These are phyloP conservation scores for Kryphioiulus occultus DNA, from an alignment of 2,888 invertebrate genomes.

Conservation along the genomic window DNA sequence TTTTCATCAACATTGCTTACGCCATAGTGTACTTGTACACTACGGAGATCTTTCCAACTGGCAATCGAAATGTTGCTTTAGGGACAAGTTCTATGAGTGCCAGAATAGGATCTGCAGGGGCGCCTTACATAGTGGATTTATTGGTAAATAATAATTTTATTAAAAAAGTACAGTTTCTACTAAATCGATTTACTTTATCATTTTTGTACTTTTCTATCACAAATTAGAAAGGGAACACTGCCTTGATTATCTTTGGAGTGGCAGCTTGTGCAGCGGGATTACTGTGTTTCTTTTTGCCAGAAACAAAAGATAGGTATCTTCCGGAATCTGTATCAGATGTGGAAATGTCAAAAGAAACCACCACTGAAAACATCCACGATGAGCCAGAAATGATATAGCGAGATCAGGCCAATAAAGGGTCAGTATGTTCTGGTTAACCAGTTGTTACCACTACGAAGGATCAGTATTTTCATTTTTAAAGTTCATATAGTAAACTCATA, in stretches of 20 bases:
- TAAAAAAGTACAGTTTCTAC: neutral
- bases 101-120: conserved; percentile 44
- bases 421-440: neutral
- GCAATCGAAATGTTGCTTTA: conserved; percentile 48
- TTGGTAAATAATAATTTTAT: conserved; percentile 37
- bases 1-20: conserved; percentile 49
- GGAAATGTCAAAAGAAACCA: conserved; percentile 43
- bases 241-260: conserved; percentile 48
- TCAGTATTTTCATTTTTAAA: neutral
- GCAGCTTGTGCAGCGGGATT: conserved; percentile 42
- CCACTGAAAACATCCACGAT: neutral
- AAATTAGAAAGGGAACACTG: conserved; percentile 43
- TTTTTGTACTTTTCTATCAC: neutral
- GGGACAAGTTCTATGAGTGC: conserved; percentile 52
- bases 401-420: neutral
- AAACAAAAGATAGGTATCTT: conserved; percentile 48
- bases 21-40: conserved; percentile 51
- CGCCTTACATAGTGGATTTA: conserved; percentile 49
- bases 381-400: neutral
- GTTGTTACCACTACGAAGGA: neutral
- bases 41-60: conserved; percentile 51
- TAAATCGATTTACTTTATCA: neutral
- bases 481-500: neutral
- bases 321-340: conserved; percentile 49
- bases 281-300: conserved; percentile 49